A percentile compares a stretch with the other conserved stretches of the same genome.
Conservation (phyloP, 2,888 invertebrate species). For the Amiota minor region DNA sequence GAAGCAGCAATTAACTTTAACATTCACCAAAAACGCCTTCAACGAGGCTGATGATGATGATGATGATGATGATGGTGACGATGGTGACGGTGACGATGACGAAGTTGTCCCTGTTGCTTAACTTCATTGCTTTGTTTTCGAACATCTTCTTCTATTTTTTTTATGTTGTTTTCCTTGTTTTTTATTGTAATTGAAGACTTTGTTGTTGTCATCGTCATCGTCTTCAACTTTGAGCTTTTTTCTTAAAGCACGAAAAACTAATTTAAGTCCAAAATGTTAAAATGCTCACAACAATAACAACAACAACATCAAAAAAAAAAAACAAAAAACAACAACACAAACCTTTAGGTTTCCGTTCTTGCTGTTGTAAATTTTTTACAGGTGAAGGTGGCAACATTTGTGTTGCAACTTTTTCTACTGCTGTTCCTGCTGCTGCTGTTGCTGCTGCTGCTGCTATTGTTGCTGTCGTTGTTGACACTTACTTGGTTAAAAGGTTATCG, state of each 20-base stretch:
- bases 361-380: neutral
- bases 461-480: slow-evolving; percentile 47
- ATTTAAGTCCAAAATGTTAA: slow-evolving; percentile 68
- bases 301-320: no score
- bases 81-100: slow-evolving; percentile 19
- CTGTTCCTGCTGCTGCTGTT: neutral
- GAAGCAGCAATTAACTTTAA: no score
- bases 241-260: slow-evolving; percentile 66
- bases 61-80: neutral
- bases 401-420: slow-evolving; percentile 21
- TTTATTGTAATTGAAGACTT: no score
- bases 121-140: slow-evolving; percentile 37
- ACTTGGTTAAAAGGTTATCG: slow-evolving; percentile 53
- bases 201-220: slow-evolving; percentile 24
- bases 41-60: neutral
- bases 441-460: slow-evolving; percentile 22
- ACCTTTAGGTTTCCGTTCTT: neutral
- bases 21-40: no score
- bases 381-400: slow-evolving; percentile 17
- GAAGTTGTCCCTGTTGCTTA: neutral
- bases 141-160: slow-evolving; percentile 20
- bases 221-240: slow-evolving; percentile 45
- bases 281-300: slow-evolving; percentile 21
- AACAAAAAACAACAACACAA: neutral
- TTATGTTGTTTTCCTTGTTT: no score